Conservation (phyloP, 2,888 invertebrate species). For the Scrobipalpa atriplicella region DNA sequence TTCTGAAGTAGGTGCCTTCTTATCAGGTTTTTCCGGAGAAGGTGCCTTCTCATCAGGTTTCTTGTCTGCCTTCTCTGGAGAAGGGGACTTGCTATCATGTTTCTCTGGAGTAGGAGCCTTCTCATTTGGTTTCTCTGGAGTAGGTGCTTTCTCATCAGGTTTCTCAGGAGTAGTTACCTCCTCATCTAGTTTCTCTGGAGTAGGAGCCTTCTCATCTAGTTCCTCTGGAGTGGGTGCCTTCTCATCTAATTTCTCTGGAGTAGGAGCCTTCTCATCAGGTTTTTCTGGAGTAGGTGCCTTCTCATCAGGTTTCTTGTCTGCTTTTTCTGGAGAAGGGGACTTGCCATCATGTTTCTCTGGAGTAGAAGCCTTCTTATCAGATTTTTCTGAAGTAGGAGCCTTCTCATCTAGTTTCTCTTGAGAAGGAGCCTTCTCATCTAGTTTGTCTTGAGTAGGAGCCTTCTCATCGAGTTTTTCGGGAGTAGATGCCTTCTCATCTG, state of each 20-base stretch:
- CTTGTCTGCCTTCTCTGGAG: neutral
- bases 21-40: conserved; percentile 30
- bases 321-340: neutral
- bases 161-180: conserved; percentile 30
- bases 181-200: conserved; percentile 24
- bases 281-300: conserved; percentile 20
- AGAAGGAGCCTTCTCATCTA: conserved; percentile 33
- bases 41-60: neutral
- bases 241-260: conserved; percentile 30
- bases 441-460: conserved; percentile 18
- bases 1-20: conserved; percentile 27
- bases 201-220: conserved; percentile 29
- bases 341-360: neutral
- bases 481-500: neutral
- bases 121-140: conserved; percentile 12
- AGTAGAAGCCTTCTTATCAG: conserved; percentile 20
- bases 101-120: conserved; percentile 23
- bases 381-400: conserved; percentile 27
- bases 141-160: conserved; percentile 25
- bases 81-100: conserved; percentile 21
- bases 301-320: neutral
- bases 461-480: neutral
- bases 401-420: conserved; percentile 31
- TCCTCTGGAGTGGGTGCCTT: conserved; percentile 29
- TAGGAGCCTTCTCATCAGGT: conserved; percentile 32